phyloP scores from a whole-genome alignment of 2,113 vertebrate species.

The Erpornis zantholeuca region DNA sequence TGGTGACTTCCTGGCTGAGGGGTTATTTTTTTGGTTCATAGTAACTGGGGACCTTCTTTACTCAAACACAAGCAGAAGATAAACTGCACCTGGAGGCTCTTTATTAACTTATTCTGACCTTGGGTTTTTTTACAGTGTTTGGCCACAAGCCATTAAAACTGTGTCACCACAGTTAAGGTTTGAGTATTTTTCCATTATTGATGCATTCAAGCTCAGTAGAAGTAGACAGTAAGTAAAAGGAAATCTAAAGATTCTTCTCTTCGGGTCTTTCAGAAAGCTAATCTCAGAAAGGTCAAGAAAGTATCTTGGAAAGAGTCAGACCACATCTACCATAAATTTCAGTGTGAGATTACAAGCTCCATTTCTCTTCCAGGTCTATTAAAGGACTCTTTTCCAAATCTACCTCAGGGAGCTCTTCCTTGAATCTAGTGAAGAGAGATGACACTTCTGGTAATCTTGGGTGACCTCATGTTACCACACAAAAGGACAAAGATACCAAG shows the following conservation, averaged over 20 bases:
- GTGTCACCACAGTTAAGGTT: background rate
- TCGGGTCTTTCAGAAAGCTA: background rate
- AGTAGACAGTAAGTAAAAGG: background rate
- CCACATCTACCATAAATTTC: background rate
- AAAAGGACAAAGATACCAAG: background rate
- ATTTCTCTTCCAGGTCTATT: background rate
- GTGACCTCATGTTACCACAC: background rate
- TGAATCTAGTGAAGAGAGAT: background rate
- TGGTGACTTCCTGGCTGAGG: background rate
- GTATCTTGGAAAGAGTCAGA: background rate
- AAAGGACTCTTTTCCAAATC: background rate
- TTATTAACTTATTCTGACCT: slow-evolving; percentile 29
- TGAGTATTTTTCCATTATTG: slow-evolving; percentile 22
- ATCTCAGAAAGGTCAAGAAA: background rate
- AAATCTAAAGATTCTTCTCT: background rate
- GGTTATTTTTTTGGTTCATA: background rate
- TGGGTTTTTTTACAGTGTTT: background rate
- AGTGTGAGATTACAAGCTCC: background rate
- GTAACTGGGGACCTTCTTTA: background rate
- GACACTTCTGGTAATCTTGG: background rate
- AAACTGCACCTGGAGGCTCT: slow-evolving; percentile 9
- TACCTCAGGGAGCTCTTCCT: background rate
- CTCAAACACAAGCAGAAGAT: slow-evolving; percentile 21
- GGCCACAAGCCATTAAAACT: background rate
- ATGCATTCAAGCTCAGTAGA: background rate